These are phyloP conservation scores for Podargus strigoides DNA, from an alignment of 2,797 vertebrate species.

Conservation along the genomic window DNA sequence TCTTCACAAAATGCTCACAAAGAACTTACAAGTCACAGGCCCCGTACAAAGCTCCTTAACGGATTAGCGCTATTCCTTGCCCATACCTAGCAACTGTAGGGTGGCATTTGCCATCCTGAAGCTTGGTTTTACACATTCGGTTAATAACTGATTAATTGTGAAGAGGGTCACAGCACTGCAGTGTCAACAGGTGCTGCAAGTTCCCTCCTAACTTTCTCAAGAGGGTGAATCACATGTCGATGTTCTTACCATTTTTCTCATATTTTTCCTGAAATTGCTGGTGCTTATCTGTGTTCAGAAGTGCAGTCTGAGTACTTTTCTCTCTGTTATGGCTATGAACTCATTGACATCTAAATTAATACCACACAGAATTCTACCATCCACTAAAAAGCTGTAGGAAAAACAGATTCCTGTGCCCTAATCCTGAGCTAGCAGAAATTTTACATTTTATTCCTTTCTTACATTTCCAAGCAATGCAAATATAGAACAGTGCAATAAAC, in stretches of 20 bases:
- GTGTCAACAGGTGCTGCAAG: background rate
- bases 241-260: background rate
- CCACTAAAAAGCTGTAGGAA: background rate
- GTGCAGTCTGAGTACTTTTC: background rate
- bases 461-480: background rate
- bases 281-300: background rate
- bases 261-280: background rate
- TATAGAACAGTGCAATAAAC: background rate
- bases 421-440: background rate
- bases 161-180: background rate
- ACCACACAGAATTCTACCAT: background rate
- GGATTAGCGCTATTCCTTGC: background rate
- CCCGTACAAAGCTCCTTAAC: background rate
- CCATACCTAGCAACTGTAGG: background rate
- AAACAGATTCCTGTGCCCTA: background rate
- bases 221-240: background rate
- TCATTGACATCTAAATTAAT: background rate
- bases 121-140: background rate
- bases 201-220: background rate
- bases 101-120: background rate
- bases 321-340: background rate
- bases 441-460: background rate
- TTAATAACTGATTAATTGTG: background rate
- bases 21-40: background rate
- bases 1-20: background rate